Conservation (phyloP, 2,888 invertebrate genomes). For the Coleophora deauratella region DNA sequence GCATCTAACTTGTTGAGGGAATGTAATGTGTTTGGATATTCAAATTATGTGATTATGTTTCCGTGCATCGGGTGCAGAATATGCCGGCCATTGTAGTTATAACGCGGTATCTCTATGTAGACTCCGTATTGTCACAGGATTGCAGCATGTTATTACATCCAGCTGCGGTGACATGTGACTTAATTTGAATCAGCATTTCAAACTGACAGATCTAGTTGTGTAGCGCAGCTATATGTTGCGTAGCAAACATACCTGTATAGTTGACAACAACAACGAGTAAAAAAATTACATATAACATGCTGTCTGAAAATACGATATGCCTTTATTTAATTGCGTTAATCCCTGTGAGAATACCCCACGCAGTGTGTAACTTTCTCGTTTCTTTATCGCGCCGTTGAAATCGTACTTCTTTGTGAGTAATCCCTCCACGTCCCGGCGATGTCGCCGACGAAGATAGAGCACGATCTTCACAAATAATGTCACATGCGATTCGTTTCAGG, state of each 20-base stretch:
- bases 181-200: neutral
- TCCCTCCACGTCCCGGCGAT: conserved; percentile 69
- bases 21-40: conserved; percentile 44
- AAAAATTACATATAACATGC: no score
- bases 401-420: conserved; percentile 73
- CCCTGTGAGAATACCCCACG: conserved; percentile 57
- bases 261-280: no score
- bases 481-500: conserved; percentile 74
- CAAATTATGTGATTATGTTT: conserved; percentile 48
- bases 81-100: conserved; percentile 27
- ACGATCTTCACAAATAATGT: conserved; percentile 75
- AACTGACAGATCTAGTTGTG: no score
- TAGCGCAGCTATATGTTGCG: no score
- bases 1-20: conserved; percentile 29
- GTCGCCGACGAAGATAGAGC: conserved; percentile 74
- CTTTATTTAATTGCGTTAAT: conserved; percentile 38
- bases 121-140: conserved; percentile 5
- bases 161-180: neutral
- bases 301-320: no score
- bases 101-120: neutral
- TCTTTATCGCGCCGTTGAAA: conserved; percentile 71
- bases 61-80: conserved; percentile 31
- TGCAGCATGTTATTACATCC: conserved; percentile 12
- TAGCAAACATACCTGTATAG: no score
- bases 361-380: conserved; percentile 61